Conservation (phyloP, 2,797 vertebrate genomes). For the Pelodytes ibericus region DNA sequence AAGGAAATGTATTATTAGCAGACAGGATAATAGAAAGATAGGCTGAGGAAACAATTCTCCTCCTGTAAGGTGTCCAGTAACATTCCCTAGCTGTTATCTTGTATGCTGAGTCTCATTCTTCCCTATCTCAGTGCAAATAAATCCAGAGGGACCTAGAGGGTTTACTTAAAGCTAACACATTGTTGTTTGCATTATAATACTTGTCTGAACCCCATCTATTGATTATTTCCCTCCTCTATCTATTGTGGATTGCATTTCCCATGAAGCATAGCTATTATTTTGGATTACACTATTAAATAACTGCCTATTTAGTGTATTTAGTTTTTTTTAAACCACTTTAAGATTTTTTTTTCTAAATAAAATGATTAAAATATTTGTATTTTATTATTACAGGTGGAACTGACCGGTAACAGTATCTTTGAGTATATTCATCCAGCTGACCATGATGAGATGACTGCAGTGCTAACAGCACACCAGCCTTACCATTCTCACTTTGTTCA, state of each 20-base stretch:
- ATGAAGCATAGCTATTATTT: too few relatives aligned
- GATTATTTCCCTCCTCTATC: not conserved
- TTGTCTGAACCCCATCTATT: not conserved
- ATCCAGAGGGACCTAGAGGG: constrained; percentile 3
- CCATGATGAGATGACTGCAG: constrained; percentile 96
- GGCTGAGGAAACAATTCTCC: not conserved
- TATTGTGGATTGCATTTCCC: too few relatives aligned
- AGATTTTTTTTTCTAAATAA: not conserved
- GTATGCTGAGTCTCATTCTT: not conserved
- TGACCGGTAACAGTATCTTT: constrained; percentile 97
- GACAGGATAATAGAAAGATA: not conserved
- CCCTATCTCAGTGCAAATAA: constrained; percentile 5
- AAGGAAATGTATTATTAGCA: constrained; percentile 22
- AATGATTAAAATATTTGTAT: not conserved
- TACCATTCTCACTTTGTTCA: constrained; percentile 96
- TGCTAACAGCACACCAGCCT: constrained; percentile 94
- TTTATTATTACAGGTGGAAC: constrained; percentile 86
- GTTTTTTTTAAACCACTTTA: not conserved
- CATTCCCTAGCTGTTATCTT: not conserved
- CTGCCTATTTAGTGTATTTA: too few relatives aligned
- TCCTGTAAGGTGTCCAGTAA: not conserved
- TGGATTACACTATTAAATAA: too few relatives aligned
- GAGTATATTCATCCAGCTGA: constrained; percentile 97
- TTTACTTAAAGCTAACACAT: not conserved
- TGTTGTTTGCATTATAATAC: not conserved